Base-by-base conservation (phyloP, 2,888 invertebrate genomes). In the Coleophora deauratella region DNA sequence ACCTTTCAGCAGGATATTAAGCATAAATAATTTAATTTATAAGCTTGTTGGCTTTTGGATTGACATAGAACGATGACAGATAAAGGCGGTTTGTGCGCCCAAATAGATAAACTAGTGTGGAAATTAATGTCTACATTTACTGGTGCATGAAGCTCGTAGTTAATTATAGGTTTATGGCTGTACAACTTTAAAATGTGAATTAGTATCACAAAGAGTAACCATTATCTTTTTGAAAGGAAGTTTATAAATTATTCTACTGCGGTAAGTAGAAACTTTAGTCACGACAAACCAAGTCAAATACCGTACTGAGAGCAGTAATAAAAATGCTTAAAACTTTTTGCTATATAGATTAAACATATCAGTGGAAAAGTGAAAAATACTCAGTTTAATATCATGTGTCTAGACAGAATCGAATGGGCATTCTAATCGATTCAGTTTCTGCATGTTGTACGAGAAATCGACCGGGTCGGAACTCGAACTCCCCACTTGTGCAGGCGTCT, bases 91-190 rank as follows among this genome's bases (percentile, higher is more conserved):
- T 71, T 79, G 82, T 72, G 78, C 71, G 76, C 82, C 84, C 84
- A 84, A 84, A 84, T 81, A 82, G 84, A 84, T 84, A 85, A 81
- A 84, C 74, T 84, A 81, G 84, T 82, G 84, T 84, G 80, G 80
- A 85, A 85, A 86, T 85, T 84, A 86, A 85, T 85, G 86, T 82
- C 80, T 82, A 80, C 79, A 85, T 85, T 85, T 81, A 85, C 84
- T 84, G 81, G 84, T 82, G 86, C 86, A 85, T 85, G 85, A 85
- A 85, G 84, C 76, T 77, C 62, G 76, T 77, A 76, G 74, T 84
- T 85, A 85, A 85, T 84, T 84, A 79, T 80, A 81, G 75, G 78
- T 77, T 77, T 79, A 79, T 79, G 76, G 76, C 68, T 79, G 75
- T 79, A 71, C 77, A 70, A 70, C 74, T 81, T 78, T 77, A 69